Evolutionary conservation across 2,113 vertebrate genomes (phyloP).

Genomic region (human): GRCh38 chr20:59753501-59754000

Average conservation of each 20-base stretch:
- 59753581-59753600: rapidly evolving
- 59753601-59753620: rapidly evolving
- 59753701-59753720: neutral
- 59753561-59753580: rapidly evolving
- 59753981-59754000: rapidly evolving
- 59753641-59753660: rapidly evolving
- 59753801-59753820: neutral
- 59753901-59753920: neutral
- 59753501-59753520: neutral
- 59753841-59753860: neutral
- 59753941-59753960: too few relatives aligned
- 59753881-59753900: rapidly evolving
- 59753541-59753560: rapidly evolving
- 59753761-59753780: rapidly evolving
- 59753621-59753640: rapidly evolving
- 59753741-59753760: too few relatives aligned
- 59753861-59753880: neutral
- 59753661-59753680: rapidly evolving
- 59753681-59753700: rapidly evolving
- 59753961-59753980: rapidly evolving
- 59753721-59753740: neutral
- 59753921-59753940: rapidly evolving
- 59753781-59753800: rapidly evolving
- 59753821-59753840: neutral
- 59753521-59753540: rapidly evolving